phyloP scores from a whole-genome alignment of 2,888 invertebrate species.

The Spisula solida region DNA sequence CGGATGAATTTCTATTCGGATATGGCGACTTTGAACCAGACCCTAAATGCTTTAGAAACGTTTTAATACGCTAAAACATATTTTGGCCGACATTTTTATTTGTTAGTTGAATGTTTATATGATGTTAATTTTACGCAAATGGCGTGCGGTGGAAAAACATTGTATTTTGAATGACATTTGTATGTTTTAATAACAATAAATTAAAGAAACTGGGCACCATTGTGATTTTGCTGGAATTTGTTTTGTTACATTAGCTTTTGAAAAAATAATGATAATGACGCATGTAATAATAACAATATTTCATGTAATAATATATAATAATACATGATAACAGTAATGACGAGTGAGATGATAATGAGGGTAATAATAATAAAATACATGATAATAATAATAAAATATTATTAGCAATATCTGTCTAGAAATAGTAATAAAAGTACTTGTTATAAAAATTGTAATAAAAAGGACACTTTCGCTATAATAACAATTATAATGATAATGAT shows the following conservation, averaged over 20 bases:
- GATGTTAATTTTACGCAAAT: conserved; percentile 14
- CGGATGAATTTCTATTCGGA: background rate
- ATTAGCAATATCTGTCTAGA: too few species aligned
- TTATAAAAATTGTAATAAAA: too few species aligned
- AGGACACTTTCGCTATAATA: too few species aligned
- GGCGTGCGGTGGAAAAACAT: background rate
- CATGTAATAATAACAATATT: background rate
- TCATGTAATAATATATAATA: background rate
- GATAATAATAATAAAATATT: too few species aligned
- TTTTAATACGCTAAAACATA: background rate
- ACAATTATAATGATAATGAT: too few species aligned
- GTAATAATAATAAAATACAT: too few species aligned
- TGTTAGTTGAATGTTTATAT: background rate
- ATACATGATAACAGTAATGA: too few species aligned
- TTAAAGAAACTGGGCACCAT: background rate
- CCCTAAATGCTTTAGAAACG: background rate
- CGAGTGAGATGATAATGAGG: too few species aligned
- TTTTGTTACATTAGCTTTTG: background rate
- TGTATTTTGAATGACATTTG: conserved; percentile 22
- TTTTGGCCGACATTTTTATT: background rate
- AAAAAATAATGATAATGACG: background rate
- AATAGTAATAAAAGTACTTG: too few species aligned
- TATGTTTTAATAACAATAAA: conserved; percentile 20
- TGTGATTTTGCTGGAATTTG: background rate
- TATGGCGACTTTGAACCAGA: background rate